Base-by-base conservation (phyloP, 1,140 invertebrate genomes). In the Batillaria attramentaria region DNA sequence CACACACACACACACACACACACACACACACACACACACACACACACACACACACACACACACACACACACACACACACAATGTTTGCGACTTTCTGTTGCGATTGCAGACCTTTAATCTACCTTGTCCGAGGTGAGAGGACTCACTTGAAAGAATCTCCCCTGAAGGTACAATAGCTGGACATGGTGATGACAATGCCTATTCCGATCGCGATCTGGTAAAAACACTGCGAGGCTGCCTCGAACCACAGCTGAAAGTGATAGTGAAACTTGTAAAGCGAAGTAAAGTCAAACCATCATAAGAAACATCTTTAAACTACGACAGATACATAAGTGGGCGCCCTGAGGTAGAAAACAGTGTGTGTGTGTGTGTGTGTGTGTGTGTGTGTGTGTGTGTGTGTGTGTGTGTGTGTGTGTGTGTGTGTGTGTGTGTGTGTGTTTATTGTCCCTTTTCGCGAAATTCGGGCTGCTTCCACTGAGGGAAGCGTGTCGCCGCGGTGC, bases 391-490 rank as follows among this genome's bases (percentile, higher is more conserved):
- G 57, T 60, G 57, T 60, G 57, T 60, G 6, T 41, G 28, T 69
- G 35, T 39, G 66, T 69, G 66, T 69, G 37, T 69, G 66, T 69
- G 62, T 66, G 62, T 69, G 37, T 69, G 66, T 69, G 3, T 69
- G 66, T 41, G 66, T 41, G 37, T 69, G 66, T 69, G 66, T 41
- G 66, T 42, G 37, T 41, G 66, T 24, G 66, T 69, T 37, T 2
- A 41, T 69, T n/a, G n/a, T n/a, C n/a, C n/a, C n/a, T n/a, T n/a
- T n/a, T n/a, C n/a, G n/a, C n/a, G n/a, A n/a, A n/a, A n/a, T n/a
- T n/a, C n/a, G n/a, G n/a, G n/a, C n/a, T n/a, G n/a, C n/a, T n/a
- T n/a, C n/a, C n/a, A n/a, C n/a, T n/a, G n/a, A n/a, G n/a, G n/a
- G n/a, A n/a, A n/a, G n/a, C n/a, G n/a, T n/a, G n/a, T n/a, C n/a